A percentile compares a stretch with the other conserved stretches of the same genome.
Conservation (phyloP, 2,113 vertebrate genomes). For the Seriola dumerili region DNA sequence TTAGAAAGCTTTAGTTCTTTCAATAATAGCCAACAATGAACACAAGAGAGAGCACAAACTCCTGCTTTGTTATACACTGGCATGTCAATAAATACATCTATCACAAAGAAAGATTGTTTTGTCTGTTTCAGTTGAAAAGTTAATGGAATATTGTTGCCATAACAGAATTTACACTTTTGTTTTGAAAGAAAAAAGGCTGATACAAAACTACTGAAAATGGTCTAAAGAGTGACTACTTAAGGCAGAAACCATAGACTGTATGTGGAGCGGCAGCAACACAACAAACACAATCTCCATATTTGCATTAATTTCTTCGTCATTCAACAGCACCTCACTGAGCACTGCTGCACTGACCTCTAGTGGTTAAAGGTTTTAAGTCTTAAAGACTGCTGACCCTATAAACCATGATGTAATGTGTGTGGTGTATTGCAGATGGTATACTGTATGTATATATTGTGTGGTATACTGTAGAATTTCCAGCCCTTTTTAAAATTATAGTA, state of each 20-base stretch:
- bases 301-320: background rate
- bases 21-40: slow-evolving; percentile 37
- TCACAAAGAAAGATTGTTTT: background rate
- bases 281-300: background rate
- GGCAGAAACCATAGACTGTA: background rate
- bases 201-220: no score
- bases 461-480: background rate
- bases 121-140: background rate
- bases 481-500: no score
- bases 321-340: background rate
- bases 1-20: background rate
- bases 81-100: background rate
- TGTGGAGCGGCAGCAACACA: background rate
- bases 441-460: no score
- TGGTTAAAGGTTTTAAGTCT: background rate
- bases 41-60: slow-evolving; percentile 56
- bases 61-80: slow-evolving; percentile 2
- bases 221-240: background rate
- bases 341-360: background rate
- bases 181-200: no score
- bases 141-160: no score
- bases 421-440: background rate
- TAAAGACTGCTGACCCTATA: background rate
- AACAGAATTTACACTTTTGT: no score
- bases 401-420: background rate